A percentile compares a stretch with the other conserved stretches of the same genome.
These are phyloP conservation scores for Drosophila merina DNA, from an alignment of 2,888 invertebrate genomes.

Conservation along the genomic window DNA sequence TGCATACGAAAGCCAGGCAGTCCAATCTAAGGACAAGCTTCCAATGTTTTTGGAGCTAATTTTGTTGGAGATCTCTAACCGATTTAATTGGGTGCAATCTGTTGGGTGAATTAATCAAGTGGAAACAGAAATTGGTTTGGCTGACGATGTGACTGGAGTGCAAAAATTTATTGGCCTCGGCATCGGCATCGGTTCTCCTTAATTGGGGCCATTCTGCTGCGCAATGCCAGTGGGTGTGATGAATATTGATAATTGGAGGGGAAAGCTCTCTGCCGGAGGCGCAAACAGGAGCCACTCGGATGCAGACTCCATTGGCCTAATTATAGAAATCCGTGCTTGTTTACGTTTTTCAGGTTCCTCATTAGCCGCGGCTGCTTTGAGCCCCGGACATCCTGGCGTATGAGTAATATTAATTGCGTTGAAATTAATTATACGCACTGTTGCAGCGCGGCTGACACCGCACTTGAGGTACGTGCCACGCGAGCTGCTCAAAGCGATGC, in stretches of 20 bases:
- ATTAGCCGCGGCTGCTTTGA: slow-evolving; percentile 20
- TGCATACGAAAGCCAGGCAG: slow-evolving; percentile 50
- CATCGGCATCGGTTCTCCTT: slow-evolving; percentile 30
- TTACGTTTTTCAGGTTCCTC: slow-evolving; percentile 1
- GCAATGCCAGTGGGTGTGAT: slow-evolving; percentile 52
- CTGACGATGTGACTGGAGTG: slow-evolving; percentile 34
- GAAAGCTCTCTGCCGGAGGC: background rate
- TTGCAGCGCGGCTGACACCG: slow-evolving; percentile 37
- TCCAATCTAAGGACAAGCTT: slow-evolving; percentile 12
- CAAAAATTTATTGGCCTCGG: slow-evolving; percentile 19
- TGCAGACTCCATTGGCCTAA: slow-evolving; percentile 46
- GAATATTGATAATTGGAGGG: background rate
- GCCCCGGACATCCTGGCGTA: slow-evolving; percentile 37
- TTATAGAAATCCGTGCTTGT: slow-evolving; percentile 29
- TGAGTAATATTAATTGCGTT: slow-evolving; percentile 63
- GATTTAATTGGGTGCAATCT: slow-evolving; percentile 22
- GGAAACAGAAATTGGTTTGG: slow-evolving; percentile 24
- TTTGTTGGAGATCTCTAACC: slow-evolving; percentile 10
- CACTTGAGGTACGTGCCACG: slow-evolving; percentile 22
- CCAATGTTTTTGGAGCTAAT: slow-evolving; percentile 38
- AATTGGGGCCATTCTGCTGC: slow-evolving; percentile 64
- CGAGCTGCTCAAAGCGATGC: background rate
- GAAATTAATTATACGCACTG: slow-evolving; percentile 73
- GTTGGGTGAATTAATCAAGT: slow-evolving; percentile 24
- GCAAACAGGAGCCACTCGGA: background rate